Conservation (phyloP, 2,888 invertebrate species). For the Timema podura region DNA sequence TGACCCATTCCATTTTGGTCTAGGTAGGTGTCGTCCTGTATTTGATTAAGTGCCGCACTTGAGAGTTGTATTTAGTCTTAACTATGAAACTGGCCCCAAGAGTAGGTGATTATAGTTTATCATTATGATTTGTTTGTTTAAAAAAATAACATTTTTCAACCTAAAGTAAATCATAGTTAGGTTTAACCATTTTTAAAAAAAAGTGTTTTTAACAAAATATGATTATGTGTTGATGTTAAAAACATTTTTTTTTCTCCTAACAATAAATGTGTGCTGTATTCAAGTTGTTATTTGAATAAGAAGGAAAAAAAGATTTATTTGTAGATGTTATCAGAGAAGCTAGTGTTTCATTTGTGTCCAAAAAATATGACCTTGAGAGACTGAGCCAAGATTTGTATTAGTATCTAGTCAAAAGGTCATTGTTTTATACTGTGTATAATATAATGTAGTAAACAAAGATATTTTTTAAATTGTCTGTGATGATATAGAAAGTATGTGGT, state of each 20-base stretch:
- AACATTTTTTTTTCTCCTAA: background rate
- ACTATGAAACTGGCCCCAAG: too few relatives aligned
- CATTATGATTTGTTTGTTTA: too few relatives aligned
- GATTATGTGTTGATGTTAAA: too few relatives aligned
- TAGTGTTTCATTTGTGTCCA: conserved; percentile 31
- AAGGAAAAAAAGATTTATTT: conserved; percentile 18
- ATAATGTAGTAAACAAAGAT: conserved; percentile 30
- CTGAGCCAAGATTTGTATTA: conserved; percentile 30
- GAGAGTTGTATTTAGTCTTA: too few relatives aligned
- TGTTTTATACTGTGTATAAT: conserved; percentile 32
- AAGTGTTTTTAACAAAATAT: too few relatives aligned
- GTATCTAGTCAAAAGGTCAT: conserved; percentile 33
- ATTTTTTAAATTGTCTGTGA: conserved; percentile 36
- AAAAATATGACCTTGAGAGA: conserved; percentile 27
- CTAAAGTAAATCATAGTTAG: conserved; percentile 18
- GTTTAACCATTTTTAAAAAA: conserved; percentile 10
- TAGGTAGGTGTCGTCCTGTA: too few relatives aligned
- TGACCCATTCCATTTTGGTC: too few relatives aligned
- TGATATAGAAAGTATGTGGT: conserved; percentile 31
- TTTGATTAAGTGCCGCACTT: too few relatives aligned
- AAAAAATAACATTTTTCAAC: too few relatives aligned
- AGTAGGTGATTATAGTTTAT: too few relatives aligned
- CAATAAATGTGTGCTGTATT: conserved; percentile 7
- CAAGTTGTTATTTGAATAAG: conserved; percentile 12
- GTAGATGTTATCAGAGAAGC: conserved; percentile 23